phyloP scores from a whole-genome alignment of 2,797 vertebrate species.

The Iguana delicatissima region DNA sequence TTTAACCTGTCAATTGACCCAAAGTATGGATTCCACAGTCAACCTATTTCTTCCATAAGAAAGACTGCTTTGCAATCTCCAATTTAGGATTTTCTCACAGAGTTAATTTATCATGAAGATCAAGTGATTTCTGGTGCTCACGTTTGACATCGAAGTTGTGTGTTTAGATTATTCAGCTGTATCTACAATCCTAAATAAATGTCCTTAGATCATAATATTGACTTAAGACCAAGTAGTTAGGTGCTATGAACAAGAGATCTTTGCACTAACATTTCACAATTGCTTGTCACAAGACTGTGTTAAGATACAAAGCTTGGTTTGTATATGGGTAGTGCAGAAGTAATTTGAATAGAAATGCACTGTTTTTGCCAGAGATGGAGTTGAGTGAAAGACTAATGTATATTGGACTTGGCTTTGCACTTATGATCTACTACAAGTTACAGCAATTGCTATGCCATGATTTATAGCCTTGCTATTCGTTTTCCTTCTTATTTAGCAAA shows the following conservation, averaged over 20 bases:
- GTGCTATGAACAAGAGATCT: background rate
- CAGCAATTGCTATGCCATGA: constrained; percentile 55
- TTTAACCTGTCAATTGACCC: too few species aligned
- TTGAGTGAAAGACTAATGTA: constrained; percentile 47
- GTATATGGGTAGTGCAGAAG: background rate
- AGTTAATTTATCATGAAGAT: background rate
- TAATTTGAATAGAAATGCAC: constrained; percentile 37
- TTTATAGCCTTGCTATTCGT: constrained; percentile 54
- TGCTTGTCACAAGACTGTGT: background rate
- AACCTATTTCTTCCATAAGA: background rate
- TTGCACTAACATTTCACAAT: background rate
- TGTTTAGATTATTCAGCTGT: background rate
- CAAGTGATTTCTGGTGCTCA: background rate
- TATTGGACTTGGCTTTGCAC: constrained; percentile 28
- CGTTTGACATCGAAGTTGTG: background rate
- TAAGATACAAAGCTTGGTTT: background rate
- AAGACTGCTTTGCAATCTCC: background rate
- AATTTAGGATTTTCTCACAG: background rate
- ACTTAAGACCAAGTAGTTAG: background rate
- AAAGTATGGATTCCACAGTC: too few species aligned
- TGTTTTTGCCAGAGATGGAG: constrained; percentile 38
- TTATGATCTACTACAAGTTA: constrained; percentile 41
- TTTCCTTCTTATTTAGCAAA: constrained; percentile 58
- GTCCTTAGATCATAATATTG: background rate
- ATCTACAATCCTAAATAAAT: background rate